These are phyloP conservation scores for Copidosoma floridanum DNA, from an alignment of 1,140 invertebrate genomes.

Conservation along the genomic window DNA sequence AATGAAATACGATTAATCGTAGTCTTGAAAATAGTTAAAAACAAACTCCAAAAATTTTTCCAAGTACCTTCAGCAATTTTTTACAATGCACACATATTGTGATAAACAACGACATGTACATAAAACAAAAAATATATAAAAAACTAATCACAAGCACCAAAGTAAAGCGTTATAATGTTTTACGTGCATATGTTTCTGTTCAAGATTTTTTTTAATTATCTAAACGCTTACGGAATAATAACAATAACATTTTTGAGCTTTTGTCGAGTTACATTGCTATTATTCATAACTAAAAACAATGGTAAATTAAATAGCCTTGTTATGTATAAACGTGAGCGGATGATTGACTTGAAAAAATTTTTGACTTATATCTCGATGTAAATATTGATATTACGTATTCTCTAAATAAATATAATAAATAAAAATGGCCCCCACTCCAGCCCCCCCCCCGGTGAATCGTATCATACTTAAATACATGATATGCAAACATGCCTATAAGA, in stretches of 20 bases:
- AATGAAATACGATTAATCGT: neutral
- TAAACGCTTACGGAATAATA: no score
- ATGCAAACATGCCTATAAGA: neutral
- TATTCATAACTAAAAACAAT: no score
- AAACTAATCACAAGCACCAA: slow-evolving; percentile 6
- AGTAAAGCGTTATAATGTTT: slow-evolving; percentile 3
- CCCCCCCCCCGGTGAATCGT: neutral
- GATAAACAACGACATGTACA: slow-evolving; percentile 17
- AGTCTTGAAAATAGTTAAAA: slow-evolving; percentile 3
- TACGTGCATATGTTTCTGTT: slow-evolving; percentile 11
- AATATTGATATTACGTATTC: slow-evolving; percentile 52
- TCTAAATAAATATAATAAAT: slow-evolving; percentile 22
- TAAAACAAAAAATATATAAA: no score
- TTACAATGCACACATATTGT: slow-evolving; percentile 25
- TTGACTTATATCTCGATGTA: slow-evolving; percentile 55
- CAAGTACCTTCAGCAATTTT: slow-evolving; percentile 27
- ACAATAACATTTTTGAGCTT: no score
- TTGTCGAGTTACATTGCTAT: no score
- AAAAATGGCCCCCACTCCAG: slow-evolving; percentile 31
- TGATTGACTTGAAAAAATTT: no score
- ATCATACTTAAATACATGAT: neutral
- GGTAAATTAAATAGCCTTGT: no score
- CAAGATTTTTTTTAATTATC: slow-evolving; percentile 3
- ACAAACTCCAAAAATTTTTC: slow-evolving; percentile 15
- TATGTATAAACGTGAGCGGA: no score